These are phyloP conservation scores for Sebastes steindachneri DNA, from an alignment of 2,797 vertebrate species.

Conservation along the genomic window DNA sequence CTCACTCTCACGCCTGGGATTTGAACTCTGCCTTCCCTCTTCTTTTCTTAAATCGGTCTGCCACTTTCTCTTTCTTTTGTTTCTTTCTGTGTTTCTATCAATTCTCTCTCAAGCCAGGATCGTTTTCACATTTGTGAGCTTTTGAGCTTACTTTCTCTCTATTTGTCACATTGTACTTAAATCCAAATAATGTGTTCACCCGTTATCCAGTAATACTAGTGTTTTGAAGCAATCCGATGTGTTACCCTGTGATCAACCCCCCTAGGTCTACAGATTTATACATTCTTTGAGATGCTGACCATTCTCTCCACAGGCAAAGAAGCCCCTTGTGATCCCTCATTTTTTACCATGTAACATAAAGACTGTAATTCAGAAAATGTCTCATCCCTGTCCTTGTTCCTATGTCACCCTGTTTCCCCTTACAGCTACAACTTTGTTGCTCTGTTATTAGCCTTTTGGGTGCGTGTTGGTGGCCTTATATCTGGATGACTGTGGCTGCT, in stretches of 20 bases:
- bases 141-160: conserved; percentile 6
- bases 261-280: background rate
- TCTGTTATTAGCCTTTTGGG: background rate
- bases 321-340: background rate
- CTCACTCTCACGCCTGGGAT: conserved; percentile 81
- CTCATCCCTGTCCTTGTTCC: background rate
- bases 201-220: background rate
- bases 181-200: background rate
- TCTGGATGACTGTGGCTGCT: conserved; percentile 61
- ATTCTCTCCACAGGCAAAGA: background rate
- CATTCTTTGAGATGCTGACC: conserved; percentile 1
- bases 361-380: background rate
- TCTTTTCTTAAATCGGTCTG: conserved; percentile 41
- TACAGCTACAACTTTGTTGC: background rate
- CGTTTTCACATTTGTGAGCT: background rate
- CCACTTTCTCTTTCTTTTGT: conserved; percentile 41
- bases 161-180: background rate
- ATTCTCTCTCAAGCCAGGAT: background rate
- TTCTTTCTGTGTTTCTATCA: conserved; percentile 19
- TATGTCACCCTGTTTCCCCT: background rate
- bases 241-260: background rate
- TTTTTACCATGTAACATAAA: background rate
- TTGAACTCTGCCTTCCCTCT: conserved; percentile 75
- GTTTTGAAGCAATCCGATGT: background rate
- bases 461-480: conserved; percentile 35